Evolutionary conservation across 2,797 vertebrate genomes (phyloP).

Genomic region (Eulemur rubriventer): DNA sequence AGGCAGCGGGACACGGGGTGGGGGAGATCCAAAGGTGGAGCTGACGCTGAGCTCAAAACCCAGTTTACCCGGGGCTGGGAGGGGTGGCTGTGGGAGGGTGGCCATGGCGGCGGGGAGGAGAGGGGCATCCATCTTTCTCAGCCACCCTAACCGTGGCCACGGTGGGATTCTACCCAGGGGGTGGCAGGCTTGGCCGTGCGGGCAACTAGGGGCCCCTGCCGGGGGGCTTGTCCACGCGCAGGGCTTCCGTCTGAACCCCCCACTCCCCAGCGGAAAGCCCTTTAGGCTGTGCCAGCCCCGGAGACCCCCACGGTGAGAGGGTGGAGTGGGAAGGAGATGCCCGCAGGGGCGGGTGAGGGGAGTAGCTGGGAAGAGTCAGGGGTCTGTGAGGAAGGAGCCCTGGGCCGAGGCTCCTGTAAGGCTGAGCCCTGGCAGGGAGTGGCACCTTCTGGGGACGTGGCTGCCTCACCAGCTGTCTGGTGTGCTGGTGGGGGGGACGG

Average conservation of each 20-base stretch:
- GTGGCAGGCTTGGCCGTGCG: background rate
- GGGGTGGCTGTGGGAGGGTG: too few species aligned
- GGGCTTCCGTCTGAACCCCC: background rate
- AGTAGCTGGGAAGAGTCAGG: background rate
- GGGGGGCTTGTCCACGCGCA: rapidly evolving
- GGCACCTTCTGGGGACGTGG: background rate
- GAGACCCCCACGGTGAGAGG: background rate
- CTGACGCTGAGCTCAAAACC: background rate
- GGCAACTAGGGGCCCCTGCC: too few species aligned
- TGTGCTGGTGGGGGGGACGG: background rate
- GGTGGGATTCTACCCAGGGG: background rate
- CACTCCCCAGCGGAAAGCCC: background rate
- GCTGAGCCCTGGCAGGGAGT: background rate
- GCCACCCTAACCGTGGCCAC: background rate
- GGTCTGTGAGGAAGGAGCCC: background rate
- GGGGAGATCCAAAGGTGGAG: background rate
- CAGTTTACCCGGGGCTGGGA: rapidly evolving
- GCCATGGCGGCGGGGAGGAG: too few species aligned
- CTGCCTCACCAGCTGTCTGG: background rate
- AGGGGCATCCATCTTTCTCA: background rate
- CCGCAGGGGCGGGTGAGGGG: background rate
- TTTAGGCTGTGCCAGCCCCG: too few species aligned
- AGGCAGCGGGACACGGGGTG: background rate
- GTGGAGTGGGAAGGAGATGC: background rate
- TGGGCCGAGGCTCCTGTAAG: background rate